Evolutionary conservation across 2,888 invertebrate species (phyloP).

Genomic region (Venusia cambrica): DNA sequence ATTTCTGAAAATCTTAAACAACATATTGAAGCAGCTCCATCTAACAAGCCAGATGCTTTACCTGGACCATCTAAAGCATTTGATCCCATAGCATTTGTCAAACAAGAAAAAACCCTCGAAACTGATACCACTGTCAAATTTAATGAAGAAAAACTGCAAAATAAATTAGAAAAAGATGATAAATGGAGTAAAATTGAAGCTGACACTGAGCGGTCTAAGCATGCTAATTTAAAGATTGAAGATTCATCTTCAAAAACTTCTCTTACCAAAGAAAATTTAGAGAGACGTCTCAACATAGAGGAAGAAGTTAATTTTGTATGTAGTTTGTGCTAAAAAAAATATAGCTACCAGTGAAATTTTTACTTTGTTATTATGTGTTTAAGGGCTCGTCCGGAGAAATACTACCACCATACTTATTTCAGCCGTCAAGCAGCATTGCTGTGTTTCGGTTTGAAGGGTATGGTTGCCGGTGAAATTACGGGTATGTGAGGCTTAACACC

Average conservation of each 20-base stretch:
- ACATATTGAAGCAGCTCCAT: slow-evolving; percentile 2
- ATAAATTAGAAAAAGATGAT: slow-evolving; percentile 16
- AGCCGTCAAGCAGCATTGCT: no score
- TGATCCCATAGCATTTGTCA: slow-evolving; percentile 47
- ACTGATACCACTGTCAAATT: slow-evolving; percentile 6
- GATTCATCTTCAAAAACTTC: slow-evolving; percentile 29
- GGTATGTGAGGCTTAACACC: no score
- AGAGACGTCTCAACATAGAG: slow-evolving; percentile 66
- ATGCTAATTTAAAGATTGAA: slow-evolving; percentile 20
- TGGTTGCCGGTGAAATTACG: no score
- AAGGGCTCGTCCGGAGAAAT: no score
- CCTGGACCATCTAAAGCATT: slow-evolving; percentile 38
- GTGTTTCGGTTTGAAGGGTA: no score
- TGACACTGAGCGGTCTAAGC: slow-evolving; percentile 10
- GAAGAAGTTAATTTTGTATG: slow-evolving; percentile 74
- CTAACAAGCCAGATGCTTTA: slow-evolving; percentile 16
- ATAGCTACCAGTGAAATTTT: not conserved
- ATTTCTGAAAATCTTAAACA: slow-evolving; percentile 28
- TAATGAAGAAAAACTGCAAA: slow-evolving; percentile 19
- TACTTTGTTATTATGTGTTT: no score
- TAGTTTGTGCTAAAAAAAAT: slow-evolving; percentile 16
- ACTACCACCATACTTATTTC: no score
- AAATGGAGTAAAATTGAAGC: slow-evolving; percentile 20
- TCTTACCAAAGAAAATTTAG: slow-evolving; percentile 50
- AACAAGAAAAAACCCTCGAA: slow-evolving; percentile 23